A percentile compares a stretch with the other conserved stretches of the same genome.
Conservation (phyloP, 2,888 invertebrate species). For the Aphidoletes aphidimyza region DNA sequence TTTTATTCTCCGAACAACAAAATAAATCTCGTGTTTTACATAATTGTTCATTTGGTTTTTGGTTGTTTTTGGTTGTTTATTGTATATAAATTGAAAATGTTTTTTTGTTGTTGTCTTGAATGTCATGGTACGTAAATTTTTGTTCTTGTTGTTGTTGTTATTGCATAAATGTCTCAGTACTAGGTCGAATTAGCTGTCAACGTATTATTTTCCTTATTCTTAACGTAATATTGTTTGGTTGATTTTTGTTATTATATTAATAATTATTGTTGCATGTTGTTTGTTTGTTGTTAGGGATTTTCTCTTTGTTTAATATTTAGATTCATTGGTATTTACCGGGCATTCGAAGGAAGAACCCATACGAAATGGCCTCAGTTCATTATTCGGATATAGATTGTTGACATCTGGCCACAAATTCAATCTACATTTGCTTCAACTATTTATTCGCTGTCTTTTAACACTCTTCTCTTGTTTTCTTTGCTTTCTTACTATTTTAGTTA, state of each 20-base stretch:
- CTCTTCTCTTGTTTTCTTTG: not conserved
- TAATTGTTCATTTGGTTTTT: not conserved
- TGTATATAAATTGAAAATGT: not conserved
- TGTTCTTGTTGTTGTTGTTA: too few species aligned
- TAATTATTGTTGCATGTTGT: conserved; percentile 23
- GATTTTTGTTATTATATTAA: not conserved
- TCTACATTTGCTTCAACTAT: not conserved
- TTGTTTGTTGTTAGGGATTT: not conserved
- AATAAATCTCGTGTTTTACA: not conserved
- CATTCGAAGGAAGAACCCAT: not conserved
- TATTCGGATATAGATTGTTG: not conserved
- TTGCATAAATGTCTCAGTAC: conserved; percentile 11
- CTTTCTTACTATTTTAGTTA: conserved; percentile 38
- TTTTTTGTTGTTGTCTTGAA: not conserved
- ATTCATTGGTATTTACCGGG: too few species aligned
- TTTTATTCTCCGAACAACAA: too few species aligned
- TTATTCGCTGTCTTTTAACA: not conserved
- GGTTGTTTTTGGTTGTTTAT: not conserved
- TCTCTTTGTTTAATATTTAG: not conserved
- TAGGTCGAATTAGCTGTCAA: not conserved
- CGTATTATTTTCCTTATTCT: not conserved
- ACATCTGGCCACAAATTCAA: not conserved
- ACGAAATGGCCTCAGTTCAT: not conserved
- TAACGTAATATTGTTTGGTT: not conserved
- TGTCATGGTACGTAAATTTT: conserved; percentile 27